Evolutionary conservation across 2,797 vertebrate genomes (phyloP).

Genomic region (Alfaro cultratus): DNA sequence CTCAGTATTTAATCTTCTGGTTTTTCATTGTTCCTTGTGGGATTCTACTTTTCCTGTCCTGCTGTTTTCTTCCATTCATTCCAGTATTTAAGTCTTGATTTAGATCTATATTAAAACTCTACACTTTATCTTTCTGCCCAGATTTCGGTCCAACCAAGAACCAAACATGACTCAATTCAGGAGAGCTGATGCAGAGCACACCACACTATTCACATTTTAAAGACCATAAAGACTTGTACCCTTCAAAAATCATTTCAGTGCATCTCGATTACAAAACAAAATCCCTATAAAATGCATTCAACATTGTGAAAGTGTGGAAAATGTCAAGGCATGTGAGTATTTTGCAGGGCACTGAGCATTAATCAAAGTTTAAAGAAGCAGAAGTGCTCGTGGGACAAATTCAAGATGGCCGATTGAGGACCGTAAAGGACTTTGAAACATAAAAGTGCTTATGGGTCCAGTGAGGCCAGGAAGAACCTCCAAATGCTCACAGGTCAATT

Average conservation of each 20-base stretch:
- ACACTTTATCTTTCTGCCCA: neutral
- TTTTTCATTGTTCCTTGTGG: neutral
- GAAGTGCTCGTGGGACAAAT: conserved; percentile 1
- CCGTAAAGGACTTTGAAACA: conserved; percentile 23
- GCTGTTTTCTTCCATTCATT: neutral
- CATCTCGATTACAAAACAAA: neutral
- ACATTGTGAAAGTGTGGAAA: neutral
- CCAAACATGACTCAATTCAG: neutral
- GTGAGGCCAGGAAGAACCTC: conserved; percentile 24
- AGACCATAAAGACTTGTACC: neutral
- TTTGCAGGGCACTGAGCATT: neutral
- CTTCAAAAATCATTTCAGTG: neutral
- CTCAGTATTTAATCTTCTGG: neutral
- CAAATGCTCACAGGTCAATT: conserved; percentile 27
- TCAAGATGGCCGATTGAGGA: conserved; percentile 11
- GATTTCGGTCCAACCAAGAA: neutral
- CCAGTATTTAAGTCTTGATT: neutral
- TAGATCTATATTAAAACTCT: neutral
- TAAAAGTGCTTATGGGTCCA: conserved; percentile 18
- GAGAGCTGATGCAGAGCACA: too few relatives aligned
- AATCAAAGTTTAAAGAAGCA: conserved; percentile 23
- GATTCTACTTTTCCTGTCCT: neutral
- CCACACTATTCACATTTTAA: too few relatives aligned
- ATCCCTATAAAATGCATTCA: neutral
- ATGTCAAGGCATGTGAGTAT: neutral